Evolutionary conservation across 1,140 invertebrate species (phyloP).

Genomic region (Drosophila parvula): DNA sequence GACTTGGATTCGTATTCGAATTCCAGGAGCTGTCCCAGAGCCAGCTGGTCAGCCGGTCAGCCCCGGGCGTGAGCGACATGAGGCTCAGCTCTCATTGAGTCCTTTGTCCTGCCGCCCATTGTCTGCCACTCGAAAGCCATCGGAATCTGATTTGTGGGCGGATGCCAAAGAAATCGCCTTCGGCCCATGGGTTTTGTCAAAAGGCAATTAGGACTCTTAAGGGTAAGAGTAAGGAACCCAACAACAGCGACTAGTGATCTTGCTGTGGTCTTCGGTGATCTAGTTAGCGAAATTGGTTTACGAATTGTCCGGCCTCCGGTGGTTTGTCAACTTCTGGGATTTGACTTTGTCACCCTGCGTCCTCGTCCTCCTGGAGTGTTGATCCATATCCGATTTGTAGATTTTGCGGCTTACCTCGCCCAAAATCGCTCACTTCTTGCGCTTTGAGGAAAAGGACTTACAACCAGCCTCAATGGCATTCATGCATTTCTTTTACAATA

Average conservation of each 20-base stretch:
- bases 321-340: slow-evolving; percentile 50
- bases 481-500: slow-evolving; percentile 18
- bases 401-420: slow-evolving; percentile 5
- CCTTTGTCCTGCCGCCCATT: slow-evolving; percentile 34
- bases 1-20: slow-evolving; percentile 36
- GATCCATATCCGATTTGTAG: slow-evolving; percentile 35
- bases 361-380: not conserved
- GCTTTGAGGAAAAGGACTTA: not conserved
- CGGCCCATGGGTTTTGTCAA: slow-evolving; percentile 54
- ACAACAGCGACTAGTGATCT: slow-evolving; percentile 3
- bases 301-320: slow-evolving; percentile 25
- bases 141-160: slow-evolving; percentile 54
- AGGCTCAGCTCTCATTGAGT: slow-evolving; percentile 23
- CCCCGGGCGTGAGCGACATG: slow-evolving; percentile 36
- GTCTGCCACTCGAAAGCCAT: slow-evolving; percentile 50
- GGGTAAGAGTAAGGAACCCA: slow-evolving; percentile 17
- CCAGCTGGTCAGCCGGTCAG: slow-evolving; percentile 60
- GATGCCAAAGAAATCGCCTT: slow-evolving; percentile 56
- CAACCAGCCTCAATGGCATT: not conserved
- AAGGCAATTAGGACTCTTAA: slow-evolving; percentile 63
- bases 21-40: slow-evolving; percentile 68
- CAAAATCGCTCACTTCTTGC: slow-evolving; percentile 12
- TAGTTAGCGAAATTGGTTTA: slow-evolving; percentile 69
- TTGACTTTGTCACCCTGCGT: slow-evolving; percentile 51
- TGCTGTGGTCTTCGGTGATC: slow-evolving; percentile 37